Evolutionary conservation across 2,113 vertebrate genomes (phyloP).

Genomic region (Proterorhinus semilunaris): DNA sequence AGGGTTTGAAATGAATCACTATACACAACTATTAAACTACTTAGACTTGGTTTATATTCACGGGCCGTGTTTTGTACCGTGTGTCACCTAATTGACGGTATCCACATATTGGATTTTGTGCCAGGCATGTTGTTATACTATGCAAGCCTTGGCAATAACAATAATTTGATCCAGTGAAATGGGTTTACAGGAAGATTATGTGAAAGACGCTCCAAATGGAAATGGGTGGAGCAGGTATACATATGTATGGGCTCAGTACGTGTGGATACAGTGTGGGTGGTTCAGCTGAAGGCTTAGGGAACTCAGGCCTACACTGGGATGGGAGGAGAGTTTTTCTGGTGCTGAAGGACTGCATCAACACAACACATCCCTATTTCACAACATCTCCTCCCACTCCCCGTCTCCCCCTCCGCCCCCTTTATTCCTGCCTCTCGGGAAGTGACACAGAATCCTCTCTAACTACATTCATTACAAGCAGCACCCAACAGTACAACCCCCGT

Average conservation of each 20-base stretch:
- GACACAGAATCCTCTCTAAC: slow-evolving; percentile 74
- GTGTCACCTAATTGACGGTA: not conserved
- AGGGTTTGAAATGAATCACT: too few species aligned
- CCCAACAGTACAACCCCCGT: slow-evolving; percentile 38
- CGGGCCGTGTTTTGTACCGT: not conserved
- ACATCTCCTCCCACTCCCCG: slow-evolving; percentile 66
- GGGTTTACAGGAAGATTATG: slow-evolving; percentile 8
- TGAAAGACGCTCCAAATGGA: slow-evolving; percentile 9
- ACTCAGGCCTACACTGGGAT: slow-evolving; percentile 25
- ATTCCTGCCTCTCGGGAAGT: slow-evolving; percentile 71
- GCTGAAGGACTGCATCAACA: slow-evolving; percentile 65
- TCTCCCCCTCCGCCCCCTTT: slow-evolving; percentile 56
- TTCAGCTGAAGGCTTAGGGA: slow-evolving; percentile 47
- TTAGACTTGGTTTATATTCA: too few species aligned
- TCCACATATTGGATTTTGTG: not conserved
- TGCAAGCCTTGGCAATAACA: not conserved
- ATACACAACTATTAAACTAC: too few species aligned
- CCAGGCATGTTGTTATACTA: not conserved
- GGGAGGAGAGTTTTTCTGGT: slow-evolving; percentile 63
- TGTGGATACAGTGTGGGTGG: slow-evolving; percentile 67
- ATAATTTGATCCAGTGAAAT: not conserved
- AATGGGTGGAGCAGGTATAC: slow-evolving; percentile 43
- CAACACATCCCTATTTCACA: slow-evolving; percentile 66
- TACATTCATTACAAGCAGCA: slow-evolving; percentile 66
- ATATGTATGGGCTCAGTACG: slow-evolving; percentile 63